Conservation (phyloP, 37 sponge, comb jelly and placozoan species). For the Agelas oroides region DNA sequence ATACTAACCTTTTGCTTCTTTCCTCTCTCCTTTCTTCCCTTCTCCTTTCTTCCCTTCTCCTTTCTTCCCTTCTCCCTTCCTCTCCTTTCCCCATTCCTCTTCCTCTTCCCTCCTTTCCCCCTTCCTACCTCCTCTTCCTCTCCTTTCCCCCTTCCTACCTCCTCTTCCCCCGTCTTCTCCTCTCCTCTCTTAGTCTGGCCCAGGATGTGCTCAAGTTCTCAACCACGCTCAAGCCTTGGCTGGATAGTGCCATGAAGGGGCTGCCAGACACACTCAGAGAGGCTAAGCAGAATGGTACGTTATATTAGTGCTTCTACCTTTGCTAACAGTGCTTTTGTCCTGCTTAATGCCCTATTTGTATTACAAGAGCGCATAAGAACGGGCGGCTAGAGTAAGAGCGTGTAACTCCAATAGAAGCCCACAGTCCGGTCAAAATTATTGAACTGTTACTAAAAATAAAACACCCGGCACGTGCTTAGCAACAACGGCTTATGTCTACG, state of each 20-base stretch:
- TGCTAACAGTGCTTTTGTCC: too few relatives aligned
- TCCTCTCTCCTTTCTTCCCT: not conserved
- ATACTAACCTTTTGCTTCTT: not conserved
- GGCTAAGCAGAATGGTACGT: constrained; percentile 65
- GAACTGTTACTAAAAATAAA: too few relatives aligned
- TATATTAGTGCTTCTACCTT: too few relatives aligned
- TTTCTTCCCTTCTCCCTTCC: not conserved
- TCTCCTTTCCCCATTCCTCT: too few relatives aligned
- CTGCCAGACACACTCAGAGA: constrained; percentile 62
- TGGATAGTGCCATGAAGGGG: constrained; percentile 59
- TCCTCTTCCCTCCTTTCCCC: not conserved
- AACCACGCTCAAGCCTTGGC: constrained; percentile 47
- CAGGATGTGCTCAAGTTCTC: constrained; percentile 70
- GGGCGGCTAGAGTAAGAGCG: too few relatives aligned
- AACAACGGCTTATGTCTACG: too few relatives aligned
- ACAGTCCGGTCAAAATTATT: too few relatives aligned
- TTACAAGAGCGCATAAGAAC: too few relatives aligned
- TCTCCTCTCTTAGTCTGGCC: constrained; percentile 1
- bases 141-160: not conserved
- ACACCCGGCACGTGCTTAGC: too few relatives aligned
- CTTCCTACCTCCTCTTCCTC: not conserved
- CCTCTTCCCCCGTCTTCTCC: not conserved
- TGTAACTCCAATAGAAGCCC: too few relatives aligned
- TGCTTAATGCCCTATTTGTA: too few relatives aligned
- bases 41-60: not conserved